Conservation (phyloP, 2,113 vertebrate species). For the human region GRCh38 chr20:61211001-61211500, state of each 20-base stretch:
- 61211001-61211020: neutral
- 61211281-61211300: accelerated
- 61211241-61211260: too few relatives aligned
- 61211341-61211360: neutral
- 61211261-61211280: neutral
- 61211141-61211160: neutral
- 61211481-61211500: neutral
- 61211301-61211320: accelerated
- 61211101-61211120: accelerated
- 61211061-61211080: neutral
- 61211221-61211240: too few relatives aligned
- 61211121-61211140: neutral
- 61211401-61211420: accelerated
- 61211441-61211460: neutral
- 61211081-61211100: neutral
- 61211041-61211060: neutral
- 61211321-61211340: accelerated
- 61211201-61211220: neutral
- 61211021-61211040: accelerated
- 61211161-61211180: neutral
- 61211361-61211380: neutral
- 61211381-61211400: neutral
- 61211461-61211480: accelerated
- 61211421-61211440: neutral
- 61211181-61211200: accelerated